A percentile compares a stretch with the other conserved stretches of the same genome.
phyloP scores from a whole-genome alignment of 2,888 invertebrate genomes.

The Cactoblastis cactorum region DNA sequence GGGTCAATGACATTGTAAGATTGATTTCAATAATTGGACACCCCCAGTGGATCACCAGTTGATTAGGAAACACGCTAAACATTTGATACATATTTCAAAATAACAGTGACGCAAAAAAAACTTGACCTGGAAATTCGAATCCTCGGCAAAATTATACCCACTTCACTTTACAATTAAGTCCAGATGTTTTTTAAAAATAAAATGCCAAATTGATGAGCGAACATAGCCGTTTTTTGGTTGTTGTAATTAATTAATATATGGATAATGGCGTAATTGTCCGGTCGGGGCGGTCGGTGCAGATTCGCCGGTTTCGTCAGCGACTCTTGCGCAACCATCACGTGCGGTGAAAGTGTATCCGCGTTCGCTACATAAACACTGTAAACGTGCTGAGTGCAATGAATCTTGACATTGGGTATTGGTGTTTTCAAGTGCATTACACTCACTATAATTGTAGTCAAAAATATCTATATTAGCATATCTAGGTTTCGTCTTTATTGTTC shows the following conservation, averaged over 20 bases:
- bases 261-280: constrained; percentile 8
- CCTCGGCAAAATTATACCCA: neutral
- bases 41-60: neutral
- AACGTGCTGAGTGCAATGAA: neutral
- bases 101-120: constrained; percentile 1
- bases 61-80: constrained; percentile 27
- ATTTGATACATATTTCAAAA: constrained; percentile 24
- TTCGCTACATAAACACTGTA: neutral
- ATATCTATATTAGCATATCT: too few relatives aligned
- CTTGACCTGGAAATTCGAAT: constrained; percentile 1
- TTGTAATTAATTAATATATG: neutral
- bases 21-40: neutral
- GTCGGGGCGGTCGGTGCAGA: neutral
- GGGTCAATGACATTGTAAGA: neutral
- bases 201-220: neutral
- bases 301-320: constrained; percentile 5
- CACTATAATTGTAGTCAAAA: too few relatives aligned
- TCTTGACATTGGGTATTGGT: constrained; percentile 11
- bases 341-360: constrained; percentile 10
- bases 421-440: constrained; percentile 9
- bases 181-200: neutral
- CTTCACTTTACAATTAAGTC: neutral
- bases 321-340: constrained; percentile 4
- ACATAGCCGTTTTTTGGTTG: neutral
- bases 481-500: too few relatives aligned